Base-by-base conservation (phyloP, 2,888 invertebrate genomes). In the Amphipoea oculea region DNA sequence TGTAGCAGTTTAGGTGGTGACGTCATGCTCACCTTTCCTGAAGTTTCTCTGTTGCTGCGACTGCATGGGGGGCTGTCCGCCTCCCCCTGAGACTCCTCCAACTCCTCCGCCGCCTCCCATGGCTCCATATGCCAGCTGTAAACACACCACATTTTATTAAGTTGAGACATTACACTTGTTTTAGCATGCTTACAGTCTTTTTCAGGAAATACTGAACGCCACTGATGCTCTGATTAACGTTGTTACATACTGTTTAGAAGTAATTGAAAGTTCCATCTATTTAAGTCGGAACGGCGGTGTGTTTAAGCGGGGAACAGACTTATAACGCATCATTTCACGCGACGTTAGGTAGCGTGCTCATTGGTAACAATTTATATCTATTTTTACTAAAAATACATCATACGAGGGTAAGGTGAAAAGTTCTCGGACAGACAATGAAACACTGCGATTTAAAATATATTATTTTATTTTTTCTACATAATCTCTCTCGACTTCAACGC, bases 41-140 rank as follows among this genome's bases (percentile, higher is more conserved):
- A 94, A 96, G 89, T 95, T 95, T 68, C 96, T 93, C 89, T 94
- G 95, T 62, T 91, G 95, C 86, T 96, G 96, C 7, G 94, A 85
- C 2, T 92, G 96, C 83, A 97, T 91, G n/a, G 96, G 97, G 1
- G 95, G 97, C 77, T 97, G 96, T 1, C 96, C 96, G 23, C 95
- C 96, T 29, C 94, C 95, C 0, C 93, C 92, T 86, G 88, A 94
- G 6, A 94, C 95, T 4, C 92, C 95, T 0, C 89, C 95, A 5
- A 94, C 95, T 42, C 95, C 96, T 0, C 92, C 95, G 9, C 95
- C 96, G 72, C 95, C 96, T 9, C 95, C 94, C 95, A 95, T 95
- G 40, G 94, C 92, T 36, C 96, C 95, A 86, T 96, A 96, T 74
- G 94, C 94, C 88, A 96, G 82, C 96, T 96, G 91, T 0, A 86